Evolutionary conservation across 2,113 vertebrate genomes (phyloP).

Genomic region (Spea multiplicata): DNA sequence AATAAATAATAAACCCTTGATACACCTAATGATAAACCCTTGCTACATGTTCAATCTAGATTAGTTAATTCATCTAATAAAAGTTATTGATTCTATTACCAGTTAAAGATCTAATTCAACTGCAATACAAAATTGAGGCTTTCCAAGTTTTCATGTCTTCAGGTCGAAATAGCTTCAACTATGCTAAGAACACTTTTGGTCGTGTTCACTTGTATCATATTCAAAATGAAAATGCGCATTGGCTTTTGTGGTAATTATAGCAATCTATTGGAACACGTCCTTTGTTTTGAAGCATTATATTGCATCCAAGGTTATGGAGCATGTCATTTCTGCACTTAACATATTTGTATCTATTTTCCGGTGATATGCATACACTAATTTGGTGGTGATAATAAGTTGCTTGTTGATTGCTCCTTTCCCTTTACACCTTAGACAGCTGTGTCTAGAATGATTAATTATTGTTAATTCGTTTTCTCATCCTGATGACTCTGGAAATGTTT

Average conservation of each 20-base stretch:
- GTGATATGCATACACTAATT: slow-evolving; percentile 44
- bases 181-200: neutral
- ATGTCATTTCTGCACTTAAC: slow-evolving; percentile 29
- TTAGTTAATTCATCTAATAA: too few relatives aligned
- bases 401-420: slow-evolving; percentile 33
- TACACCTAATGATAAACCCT: too few relatives aligned
- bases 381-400: slow-evolving; percentile 53
- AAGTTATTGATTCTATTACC: too few relatives aligned
- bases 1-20: too few relatives aligned
- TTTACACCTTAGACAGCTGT: slow-evolving; percentile 27
- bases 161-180: neutral
- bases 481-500: slow-evolving; percentile 47
- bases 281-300: slow-evolving; percentile 4
- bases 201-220: neutral
- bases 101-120: too few relatives aligned
- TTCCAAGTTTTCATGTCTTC: neutral
- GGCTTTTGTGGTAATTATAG: neutral
- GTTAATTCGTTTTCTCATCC: slow-evolving; percentile 38
- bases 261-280: slow-evolving; percentile 8
- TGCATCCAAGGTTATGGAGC: slow-evolving; percentile 30
- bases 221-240: neutral
- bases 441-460: slow-evolving; percentile 44
- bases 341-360: slow-evolving; percentile 2
- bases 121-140: too few relatives aligned
- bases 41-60: too few relatives aligned